Base-by-base conservation (phyloP, 2,113 vertebrate species). In the Aplodontia rufa region DNA sequence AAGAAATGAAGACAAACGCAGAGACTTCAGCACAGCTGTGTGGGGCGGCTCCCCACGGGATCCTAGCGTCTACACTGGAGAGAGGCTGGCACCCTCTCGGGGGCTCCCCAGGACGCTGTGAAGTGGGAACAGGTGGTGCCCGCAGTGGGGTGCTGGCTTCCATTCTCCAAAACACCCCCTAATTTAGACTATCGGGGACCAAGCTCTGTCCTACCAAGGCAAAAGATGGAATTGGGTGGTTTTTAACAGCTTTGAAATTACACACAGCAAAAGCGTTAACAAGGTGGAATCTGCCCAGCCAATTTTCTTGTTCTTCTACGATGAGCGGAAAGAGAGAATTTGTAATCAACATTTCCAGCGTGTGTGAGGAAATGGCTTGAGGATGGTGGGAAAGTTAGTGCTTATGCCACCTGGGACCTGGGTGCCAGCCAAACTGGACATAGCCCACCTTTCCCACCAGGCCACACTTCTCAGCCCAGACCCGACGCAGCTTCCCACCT, bases 351-450 rank as follows among this genome's bases (percentile, higher is more conserved):
- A 0, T 45, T 11, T 32, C 55, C 58, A 42, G 32, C 42, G 0
- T 5, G 28, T 0, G 1, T 11, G 51, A 86, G 42, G 1, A 35
- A 45, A 42, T 20, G 8, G 8, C 51, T 68, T 14, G 9, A 17
- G 22, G 22, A 19, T 11, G 45, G 22, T 40, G 35, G 76, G 26
- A 13, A 64, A 71, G 42, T 9, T 0, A 5, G n/a, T 1, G 24
- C 55, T 79, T 14, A 4, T 13, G 72, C n/a, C 14, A 2, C 40
- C 12, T 8, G 10, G 35, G 4, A 14, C 45, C 14, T 0, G 0
- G 1, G 2, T 19, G 17, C 30, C 78, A 28, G 37, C 12, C 10
- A 32, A 11, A 53, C 30, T n/a, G 9, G 62, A 79, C 62, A 49
- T 0, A 8, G 69, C 60, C 37, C 79, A 32, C 53, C 35, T 11